Base-by-base conservation (phyloP, 2,888 invertebrate species). In the Malacosoma neustria region DNA sequence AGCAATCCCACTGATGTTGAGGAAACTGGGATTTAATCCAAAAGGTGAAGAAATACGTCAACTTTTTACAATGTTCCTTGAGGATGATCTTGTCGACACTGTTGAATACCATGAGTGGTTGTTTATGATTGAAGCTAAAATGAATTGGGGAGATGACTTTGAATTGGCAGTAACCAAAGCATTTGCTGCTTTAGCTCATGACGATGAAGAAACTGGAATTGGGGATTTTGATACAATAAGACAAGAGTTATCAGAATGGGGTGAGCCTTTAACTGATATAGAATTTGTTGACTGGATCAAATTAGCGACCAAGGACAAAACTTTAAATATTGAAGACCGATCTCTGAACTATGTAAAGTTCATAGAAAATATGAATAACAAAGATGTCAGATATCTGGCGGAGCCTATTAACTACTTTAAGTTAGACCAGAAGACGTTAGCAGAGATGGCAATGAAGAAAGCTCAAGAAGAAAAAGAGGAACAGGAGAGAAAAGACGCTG, bases 361-460 rank as follows among this genome's bases (percentile, higher is more conserved):
- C 51, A 62, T 85, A 11, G 85, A 85, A 34, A 72, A 71, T 35
- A 80, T 85, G 79, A 85, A 84, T 36, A 54, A 46, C 9, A 81
- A 70, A 35, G 85, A 85, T 43, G 47, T 38, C 12, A 72, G 60
- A 40, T 80, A 66, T 48, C 51, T 69, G 7, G 61, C 66, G 32
- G 85, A 85, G 43, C 85, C 85, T 1, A 60, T 84, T 4, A 85
- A 85, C 54, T 85, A 54, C 65, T 85, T 75, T 39, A 85, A 84
- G 47, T 45, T 85, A 12, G 85, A 85, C 38, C 85, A 85, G 51
- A 82, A 79, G 49, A 76, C 77, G 6, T 54, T 84, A 38, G 79
- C 80, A 36, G 80, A 51, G 37, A 68, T 85, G 75, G 85, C 85
- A 0, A 42, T 70, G 3, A 57, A 69, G 66, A 84, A 75, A 53